Evolutionary conservation across 2,888 invertebrate genomes (phyloP), one percentile per base, ranked within the genome.

Genomic region (Azorinus chamasolen): DNA sequence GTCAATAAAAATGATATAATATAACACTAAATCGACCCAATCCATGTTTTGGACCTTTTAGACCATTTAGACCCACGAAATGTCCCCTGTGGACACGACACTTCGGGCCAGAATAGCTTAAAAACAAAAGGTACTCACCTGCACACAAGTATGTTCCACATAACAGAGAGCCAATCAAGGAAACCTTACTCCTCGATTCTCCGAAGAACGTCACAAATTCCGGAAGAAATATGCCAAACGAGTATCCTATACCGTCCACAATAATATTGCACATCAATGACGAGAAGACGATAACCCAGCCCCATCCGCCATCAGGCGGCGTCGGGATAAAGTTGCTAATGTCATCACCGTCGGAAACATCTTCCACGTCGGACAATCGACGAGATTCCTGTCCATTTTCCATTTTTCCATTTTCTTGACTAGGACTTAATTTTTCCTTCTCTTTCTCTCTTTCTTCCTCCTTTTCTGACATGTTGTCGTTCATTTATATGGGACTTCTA

Each of bases 191-290:
- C 85, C 96, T 96, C 51, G 97, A 96, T 91, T 95, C 96, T 0
- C 94, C 54, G 89, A 97, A 97, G 54, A 95, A 95, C 0, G 93
- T 83, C 55, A 95, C 94, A 58, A 98, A 96, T 8, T 95, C 94
- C 0, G 93, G 91, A 59, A 96, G 94, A 83, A 99, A 95, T 71
- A 95, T 94, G 10, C 97, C 97, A 87, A 97, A 97, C 41, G 97
- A 96, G 94, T 97, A 97, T 64, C 97, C 96, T 85, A 98, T 97
- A 45, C 99, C 99, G 91, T 99, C 99, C 20, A 99, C 97, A 54
- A 99, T 94, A 51, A 98, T 94, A 93, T 98, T 98, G 94, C 97
- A 97, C 94, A 97, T 95, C 94, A 99, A 98, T 1, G 98, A 98
- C 0, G 97, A 97, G 0, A 95, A 94, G 5, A 98, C 97, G 63